phyloP scores from a whole-genome alignment of 2,888 invertebrate species.

The Diloba caeruleocephala region DNA sequence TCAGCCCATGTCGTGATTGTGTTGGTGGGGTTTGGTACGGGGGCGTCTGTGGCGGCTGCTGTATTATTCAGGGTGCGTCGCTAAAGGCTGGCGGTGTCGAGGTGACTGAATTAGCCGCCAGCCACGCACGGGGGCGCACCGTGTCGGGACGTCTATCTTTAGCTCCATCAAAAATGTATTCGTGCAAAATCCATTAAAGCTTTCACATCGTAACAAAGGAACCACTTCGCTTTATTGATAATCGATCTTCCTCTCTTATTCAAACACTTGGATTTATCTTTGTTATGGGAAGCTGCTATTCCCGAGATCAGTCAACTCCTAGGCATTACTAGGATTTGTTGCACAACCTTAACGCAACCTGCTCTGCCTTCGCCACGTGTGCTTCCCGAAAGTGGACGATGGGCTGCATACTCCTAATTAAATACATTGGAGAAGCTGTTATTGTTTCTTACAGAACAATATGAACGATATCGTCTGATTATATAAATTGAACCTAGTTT shows the following conservation, averaged over 20 bases:
- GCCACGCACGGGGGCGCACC: not conserved
- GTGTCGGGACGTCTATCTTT: not conserved
- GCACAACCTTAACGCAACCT: too few species aligned
- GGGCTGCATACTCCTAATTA: not conserved
- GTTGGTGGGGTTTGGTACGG: not conserved
- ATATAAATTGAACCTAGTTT: conserved; percentile 4
- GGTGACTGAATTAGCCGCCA: not conserved
- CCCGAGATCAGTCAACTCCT: too few species aligned
- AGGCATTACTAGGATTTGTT: too few species aligned
- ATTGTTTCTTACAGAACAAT: conserved; percentile 8
- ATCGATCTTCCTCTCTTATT: too few species aligned
- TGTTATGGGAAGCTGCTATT: too few species aligned
- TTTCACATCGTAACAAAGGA: too few species aligned
- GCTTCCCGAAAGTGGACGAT: not conserved
- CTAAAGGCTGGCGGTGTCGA: conserved; percentile 5
- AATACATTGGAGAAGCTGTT: not conserved
- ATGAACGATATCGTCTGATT: conserved; percentile 3
- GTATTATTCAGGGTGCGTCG: conserved; percentile 20
- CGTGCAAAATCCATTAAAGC: not conserved
- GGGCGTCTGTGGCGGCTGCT: conserved; percentile 5
- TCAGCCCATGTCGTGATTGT: not conserved
- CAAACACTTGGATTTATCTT: too few species aligned
- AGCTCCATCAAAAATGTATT: not conserved
- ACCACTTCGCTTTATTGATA: too few species aligned
- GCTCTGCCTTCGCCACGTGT: too few species aligned